Percentiles rank a stretch among this genome's conserved stretches.
phyloP scores from a whole-genome alignment of 2,888 invertebrate species.

The Pycnomerus fuliginosus region DNA sequence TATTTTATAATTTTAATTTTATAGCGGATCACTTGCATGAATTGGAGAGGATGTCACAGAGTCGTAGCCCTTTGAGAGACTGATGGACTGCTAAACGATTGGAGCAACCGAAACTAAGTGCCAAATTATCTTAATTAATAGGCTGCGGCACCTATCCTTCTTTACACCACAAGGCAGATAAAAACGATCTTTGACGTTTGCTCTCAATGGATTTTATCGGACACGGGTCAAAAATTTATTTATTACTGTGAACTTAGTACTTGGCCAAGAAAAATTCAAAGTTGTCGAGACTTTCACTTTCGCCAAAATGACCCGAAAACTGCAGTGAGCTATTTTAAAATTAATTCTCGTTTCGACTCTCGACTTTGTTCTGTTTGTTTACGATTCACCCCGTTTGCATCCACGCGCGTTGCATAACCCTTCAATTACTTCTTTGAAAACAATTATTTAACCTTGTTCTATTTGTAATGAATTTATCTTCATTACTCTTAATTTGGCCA shows the following conservation, averaged over 20 bases:
- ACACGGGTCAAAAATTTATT: too few species aligned
- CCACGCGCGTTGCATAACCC: conserved; percentile 16
- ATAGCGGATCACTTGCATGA: background rate
- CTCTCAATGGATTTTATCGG: too few species aligned
- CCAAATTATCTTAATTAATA: conserved; percentile 27
- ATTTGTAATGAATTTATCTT: conserved; percentile 14
- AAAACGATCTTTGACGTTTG: too few species aligned
- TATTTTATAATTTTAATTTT: background rate
- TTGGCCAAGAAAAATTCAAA: too few species aligned
- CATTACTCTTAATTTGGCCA: too few species aligned
- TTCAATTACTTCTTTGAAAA: conserved; percentile 14
- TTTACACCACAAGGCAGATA: conserved; percentile 2
- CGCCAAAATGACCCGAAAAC: too few species aligned
- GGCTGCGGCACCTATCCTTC: conserved; percentile 16
- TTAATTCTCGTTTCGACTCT: conserved; percentile 8
- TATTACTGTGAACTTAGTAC: too few species aligned
- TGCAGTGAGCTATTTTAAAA: too few species aligned
- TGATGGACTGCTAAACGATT: conserved; percentile 18
- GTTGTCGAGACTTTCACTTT: too few species aligned
- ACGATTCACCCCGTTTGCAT: conserved; percentile 10
- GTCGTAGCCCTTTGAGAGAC: conserved; percentile 24
- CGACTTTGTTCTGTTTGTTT: conserved; percentile 12
- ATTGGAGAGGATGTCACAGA: conserved; percentile 24
- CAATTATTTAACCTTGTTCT: conserved; percentile 20
- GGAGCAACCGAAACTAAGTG: conserved; percentile 16